Base-by-base conservation (phyloP, 2,888 invertebrate genomes). In the Eupeodes luniger region DNA sequence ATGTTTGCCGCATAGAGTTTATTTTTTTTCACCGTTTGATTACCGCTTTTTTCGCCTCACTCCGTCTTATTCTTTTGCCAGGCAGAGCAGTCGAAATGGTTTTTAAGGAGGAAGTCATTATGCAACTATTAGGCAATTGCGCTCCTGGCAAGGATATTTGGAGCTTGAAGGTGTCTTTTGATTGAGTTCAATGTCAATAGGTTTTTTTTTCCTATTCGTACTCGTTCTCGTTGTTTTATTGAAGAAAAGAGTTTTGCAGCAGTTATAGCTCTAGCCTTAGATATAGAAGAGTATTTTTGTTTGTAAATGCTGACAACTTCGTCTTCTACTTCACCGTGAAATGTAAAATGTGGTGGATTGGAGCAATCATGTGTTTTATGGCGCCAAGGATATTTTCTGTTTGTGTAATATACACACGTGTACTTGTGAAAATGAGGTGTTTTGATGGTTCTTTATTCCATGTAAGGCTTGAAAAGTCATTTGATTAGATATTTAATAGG, bases 91-190 rank as follows among this genome's bases (percentile, higher is more conserved):
- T 72, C 55, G 78, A 69, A 66, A 79, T 76, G 79, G 70, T 47
- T 82, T 70, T 86, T 75, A 70, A 86, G 83, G 76, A 86, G 86
- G 83, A 86, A 86, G 53, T 79, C 49, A 86, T 86, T 86, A 86
- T 82, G 86, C 86, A 86, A 86, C 86, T 86, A 82, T 86, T 86
- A 86, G 83, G 86, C 86, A 86, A 80, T 86, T 82, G 78, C 66
- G 78, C 82, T 83, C 57, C 76, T 83, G 83, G 86, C 86, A 83
- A 79, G 83, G 79, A 86, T 83, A 49, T 77, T 69, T 70, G 49
- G 49, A 66, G 66, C 66, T 66, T 66, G 66, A 75, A 86, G 78
- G 86, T 86, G 82, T 86, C 74, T 79, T 79, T 80, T 79, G 83
- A 86, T 86, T 86, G 83, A 70, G 86, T 82, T 86, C 86, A 86